Evolutionary conservation across 2,888 invertebrate genomes (phyloP), one percentile per base, ranked within the genome.

Genomic region (Mesochorus sp.): DNA sequence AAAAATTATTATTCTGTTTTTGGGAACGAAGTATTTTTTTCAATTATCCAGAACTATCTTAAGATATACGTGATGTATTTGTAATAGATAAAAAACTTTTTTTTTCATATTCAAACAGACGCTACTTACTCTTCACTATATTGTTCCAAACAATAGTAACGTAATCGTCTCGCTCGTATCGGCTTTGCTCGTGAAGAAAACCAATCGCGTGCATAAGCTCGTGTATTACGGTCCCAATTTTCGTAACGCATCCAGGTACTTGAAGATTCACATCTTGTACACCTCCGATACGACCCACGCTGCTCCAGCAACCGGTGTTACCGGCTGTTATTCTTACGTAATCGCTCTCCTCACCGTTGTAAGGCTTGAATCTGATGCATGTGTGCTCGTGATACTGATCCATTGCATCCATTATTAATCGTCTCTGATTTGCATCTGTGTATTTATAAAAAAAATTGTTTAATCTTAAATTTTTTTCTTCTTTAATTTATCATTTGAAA

Each of bases 131-230:
- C 47, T 92, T 86, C 85, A 93, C 93, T 47, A 97, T 95, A 86
- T 97, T 97, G 1, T 93, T 87, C 91, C 95, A 96, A 5, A 93
- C 91, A 21, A 97, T 93, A 2, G 89, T 90, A 2, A 95, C 95
- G 85, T 92, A 95, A 59, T 93, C 92, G 85, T 96, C 96, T 0
- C 96, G 92, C 84, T 96, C 96, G 28, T 93, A 93, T 6, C 96
- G 93, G 85, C 95, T 96, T 90, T 97, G 97, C 85, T 97, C 96
- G 86, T 97, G 97, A 87, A 95, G 92, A 88, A 97, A 97, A 0
- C 96, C 96, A 8, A 95, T 86, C 0, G 95, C 95, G 85, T 97
- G 97, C 92, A 96, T 94, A 78, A 96, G 90, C 88, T 97, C 97
- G 85, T 97, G 97, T 14, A 96, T 91, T 0, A 95, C 93, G 0